Evolutionary conservation across 2,888 invertebrate species (phyloP).

Genomic region (Apoda limacodes): DNA sequence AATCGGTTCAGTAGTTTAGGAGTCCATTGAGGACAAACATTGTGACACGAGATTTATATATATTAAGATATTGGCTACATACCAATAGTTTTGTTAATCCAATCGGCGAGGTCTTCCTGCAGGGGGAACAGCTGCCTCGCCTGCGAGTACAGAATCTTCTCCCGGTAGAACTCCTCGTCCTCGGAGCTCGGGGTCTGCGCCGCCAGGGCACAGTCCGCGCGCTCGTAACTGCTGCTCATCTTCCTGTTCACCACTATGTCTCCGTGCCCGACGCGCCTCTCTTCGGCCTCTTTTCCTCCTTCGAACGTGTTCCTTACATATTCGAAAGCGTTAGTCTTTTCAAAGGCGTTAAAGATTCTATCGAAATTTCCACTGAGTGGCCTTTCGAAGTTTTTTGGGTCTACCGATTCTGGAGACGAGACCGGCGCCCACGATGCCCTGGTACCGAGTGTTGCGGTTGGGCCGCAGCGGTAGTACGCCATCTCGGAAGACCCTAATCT

Average conservation of each 20-base stretch:
- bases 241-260: constrained; percentile 57
- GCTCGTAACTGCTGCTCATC: constrained; percentile 57
- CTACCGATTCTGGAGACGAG: constrained; percentile 47
- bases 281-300: constrained; percentile 31
- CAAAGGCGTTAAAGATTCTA: constrained; percentile 63
- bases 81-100: constrained; percentile 90
- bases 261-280: constrained; percentile 45
- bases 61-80: too few species aligned
- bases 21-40: too few species aligned
- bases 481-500: constrained; percentile 35
- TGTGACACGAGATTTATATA: too few species aligned
- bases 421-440: constrained; percentile 73
- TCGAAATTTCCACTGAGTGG: constrained; percentile 62
- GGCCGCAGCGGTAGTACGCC: constrained; percentile 60
- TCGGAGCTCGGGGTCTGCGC: constrained; percentile 64
- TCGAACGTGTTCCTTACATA: constrained; percentile 40
- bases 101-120: constrained; percentile 89
- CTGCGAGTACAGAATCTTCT: constrained; percentile 80
- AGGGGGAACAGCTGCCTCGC: constrained; percentile 83
- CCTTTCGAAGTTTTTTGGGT: constrained; percentile 45
- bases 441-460: constrained; percentile 56
- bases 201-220: constrained; percentile 63
- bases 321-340: constrained; percentile 62
- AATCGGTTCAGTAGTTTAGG: too few species aligned
- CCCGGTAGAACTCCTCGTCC: constrained; percentile 77